Conservation (phyloP, 2,113 vertebrate genomes). For the Acanthisitta chloris region DNA sequence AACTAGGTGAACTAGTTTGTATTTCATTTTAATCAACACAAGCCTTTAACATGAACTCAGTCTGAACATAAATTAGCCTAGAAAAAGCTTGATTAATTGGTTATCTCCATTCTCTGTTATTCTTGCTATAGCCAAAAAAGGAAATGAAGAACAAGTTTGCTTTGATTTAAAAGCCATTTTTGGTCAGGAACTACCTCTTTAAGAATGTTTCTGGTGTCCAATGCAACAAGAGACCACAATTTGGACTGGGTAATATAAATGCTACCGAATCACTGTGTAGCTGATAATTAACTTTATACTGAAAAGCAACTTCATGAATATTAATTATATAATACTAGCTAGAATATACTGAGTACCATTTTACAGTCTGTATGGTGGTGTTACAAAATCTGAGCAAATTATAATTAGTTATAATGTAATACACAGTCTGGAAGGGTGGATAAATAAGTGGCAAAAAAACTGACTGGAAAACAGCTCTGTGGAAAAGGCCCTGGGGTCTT, state of each 20-base stretch:
- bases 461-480: neutral
- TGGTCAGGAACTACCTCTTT: neutral
- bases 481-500: slow-evolving; percentile 28
- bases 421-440: neutral
- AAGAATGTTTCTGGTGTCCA: neutral
- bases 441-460: neutral
- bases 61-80: neutral
- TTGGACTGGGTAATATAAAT: neutral
- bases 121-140: neutral
- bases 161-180: neutral
- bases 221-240: neutral
- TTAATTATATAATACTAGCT: neutral
- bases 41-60: neutral
- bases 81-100: neutral
- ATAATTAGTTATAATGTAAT: neutral
- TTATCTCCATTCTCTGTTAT: neutral
- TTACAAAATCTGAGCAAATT: neutral
- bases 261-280: accelerated
- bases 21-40: neutral
- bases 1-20: neutral
- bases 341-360: neutral
- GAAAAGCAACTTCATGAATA: neutral
- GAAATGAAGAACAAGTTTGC: neutral
- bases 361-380: neutral
- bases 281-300: neutral